These are phyloP conservation scores for Alcis repandata DNA, from an alignment of 2,888 invertebrate species.

Conservation along the genomic window DNA sequence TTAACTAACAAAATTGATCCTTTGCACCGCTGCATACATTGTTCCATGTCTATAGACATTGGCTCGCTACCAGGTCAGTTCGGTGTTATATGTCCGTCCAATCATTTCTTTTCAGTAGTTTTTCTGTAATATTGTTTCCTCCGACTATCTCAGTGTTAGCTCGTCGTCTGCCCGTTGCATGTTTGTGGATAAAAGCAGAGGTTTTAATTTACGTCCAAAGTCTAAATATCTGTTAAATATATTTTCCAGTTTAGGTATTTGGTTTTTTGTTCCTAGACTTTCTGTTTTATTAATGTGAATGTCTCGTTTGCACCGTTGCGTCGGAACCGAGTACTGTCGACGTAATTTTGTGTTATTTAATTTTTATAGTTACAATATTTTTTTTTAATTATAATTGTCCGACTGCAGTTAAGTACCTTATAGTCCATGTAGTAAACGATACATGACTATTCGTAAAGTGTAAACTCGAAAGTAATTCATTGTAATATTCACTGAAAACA, in stretches of 20 bases:
- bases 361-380: too few relatives aligned
- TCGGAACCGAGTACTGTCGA: too few relatives aligned
- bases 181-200: neutral
- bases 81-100: constrained; percentile 14
- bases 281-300: too few relatives aligned
- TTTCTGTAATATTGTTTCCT: neutral
- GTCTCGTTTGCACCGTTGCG: too few relatives aligned
- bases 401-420: too few relatives aligned
- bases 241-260: neutral
- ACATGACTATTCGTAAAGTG: too few relatives aligned
- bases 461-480: too few relatives aligned
- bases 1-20: neutral
- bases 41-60: constrained; percentile 79
- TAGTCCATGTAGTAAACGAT: too few relatives aligned
- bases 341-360: too few relatives aligned
- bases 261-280: neutral
- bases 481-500: too few relatives aligned
- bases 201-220: neutral
- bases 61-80: constrained; percentile 81
- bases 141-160: constrained; percentile 16
- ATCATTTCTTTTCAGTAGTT: neutral
- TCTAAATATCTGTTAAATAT: neutral
- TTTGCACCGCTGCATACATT: constrained; percentile 41
- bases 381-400: too few relatives aligned
- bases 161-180: constrained; percentile 1